Conservation (phyloP, 2,888 invertebrate species). For the Strigamia maritima region DNA sequence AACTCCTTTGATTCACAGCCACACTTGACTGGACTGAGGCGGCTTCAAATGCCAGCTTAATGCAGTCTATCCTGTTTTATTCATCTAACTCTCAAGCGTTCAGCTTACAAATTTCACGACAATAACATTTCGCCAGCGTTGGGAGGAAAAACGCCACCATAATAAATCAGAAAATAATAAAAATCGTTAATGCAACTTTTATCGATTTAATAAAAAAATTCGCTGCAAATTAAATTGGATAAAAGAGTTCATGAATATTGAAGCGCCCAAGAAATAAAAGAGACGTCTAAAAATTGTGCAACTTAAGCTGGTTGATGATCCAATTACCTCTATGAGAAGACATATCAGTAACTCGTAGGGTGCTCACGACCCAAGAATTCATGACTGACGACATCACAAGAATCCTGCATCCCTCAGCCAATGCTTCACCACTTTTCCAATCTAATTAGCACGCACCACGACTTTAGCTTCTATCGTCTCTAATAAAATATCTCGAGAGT, state of each 20-base stretch:
- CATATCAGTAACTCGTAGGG: slow-evolving; percentile 7
- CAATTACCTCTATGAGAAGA: slow-evolving; percentile 11
- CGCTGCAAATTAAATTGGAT: neutral
- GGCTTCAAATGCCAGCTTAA: slow-evolving; percentile 12
- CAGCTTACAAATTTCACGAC: neutral
- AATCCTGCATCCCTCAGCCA: slow-evolving; percentile 32
- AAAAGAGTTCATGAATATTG: neutral
- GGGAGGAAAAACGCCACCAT: neutral
- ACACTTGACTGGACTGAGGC: slow-evolving; percentile 27
- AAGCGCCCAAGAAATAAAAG: neutral
- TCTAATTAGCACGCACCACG: slow-evolving; percentile 31
- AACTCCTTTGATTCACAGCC: slow-evolving; percentile 28
- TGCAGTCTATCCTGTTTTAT: slow-evolving; percentile 26
- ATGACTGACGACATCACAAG: slow-evolving; percentile 31
- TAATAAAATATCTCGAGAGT: slow-evolving; percentile 14
- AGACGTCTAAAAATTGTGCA: neutral
- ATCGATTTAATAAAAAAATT: neutral
- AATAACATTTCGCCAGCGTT: neutral
- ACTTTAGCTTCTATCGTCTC: slow-evolving; percentile 2
- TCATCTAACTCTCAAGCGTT: neutral
- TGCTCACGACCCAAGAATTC: slow-evolving; percentile 26
- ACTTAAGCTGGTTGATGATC: slow-evolving; percentile 26
- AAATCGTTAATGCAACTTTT: neutral
- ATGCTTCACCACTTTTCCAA: slow-evolving; percentile 5
- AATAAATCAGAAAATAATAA: neutral